Conservation (phyloP, 2,113 vertebrate genomes). For the Alethe diademata region DNA sequence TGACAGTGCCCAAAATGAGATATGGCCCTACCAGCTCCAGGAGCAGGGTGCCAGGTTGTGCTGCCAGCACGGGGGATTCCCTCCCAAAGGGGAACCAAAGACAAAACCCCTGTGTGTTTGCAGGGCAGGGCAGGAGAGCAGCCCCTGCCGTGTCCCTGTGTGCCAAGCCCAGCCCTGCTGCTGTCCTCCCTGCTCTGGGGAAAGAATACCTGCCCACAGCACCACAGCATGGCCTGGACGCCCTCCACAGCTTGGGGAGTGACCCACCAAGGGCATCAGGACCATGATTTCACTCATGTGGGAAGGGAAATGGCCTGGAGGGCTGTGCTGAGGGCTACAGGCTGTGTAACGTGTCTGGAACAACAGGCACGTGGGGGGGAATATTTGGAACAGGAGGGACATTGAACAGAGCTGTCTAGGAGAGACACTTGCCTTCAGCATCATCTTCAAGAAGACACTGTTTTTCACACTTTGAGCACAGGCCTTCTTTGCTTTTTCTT, state of each 20-base stretch:
- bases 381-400: neutral
- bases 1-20: neutral
- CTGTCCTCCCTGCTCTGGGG: neutral
- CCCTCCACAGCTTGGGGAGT: neutral
- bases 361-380: neutral
- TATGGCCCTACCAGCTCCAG: neutral
- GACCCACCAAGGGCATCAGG: neutral
- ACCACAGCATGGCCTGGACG: neutral
- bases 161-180: neutral
- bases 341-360: neutral
- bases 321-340: neutral
- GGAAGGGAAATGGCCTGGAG: neutral
- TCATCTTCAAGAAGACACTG: neutral
- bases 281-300: neutral
- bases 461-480: neutral
- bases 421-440: neutral
- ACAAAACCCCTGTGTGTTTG: neutral
- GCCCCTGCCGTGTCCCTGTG: neutral
- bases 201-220: neutral
- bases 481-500: neutral
- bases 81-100: neutral
- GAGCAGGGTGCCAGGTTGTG: neutral
- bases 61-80: neutral
- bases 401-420: neutral
- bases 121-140: neutral